Evolutionary conservation across 2,888 invertebrate genomes (phyloP).

Genomic region (Plagodis pulveraria): DNA sequence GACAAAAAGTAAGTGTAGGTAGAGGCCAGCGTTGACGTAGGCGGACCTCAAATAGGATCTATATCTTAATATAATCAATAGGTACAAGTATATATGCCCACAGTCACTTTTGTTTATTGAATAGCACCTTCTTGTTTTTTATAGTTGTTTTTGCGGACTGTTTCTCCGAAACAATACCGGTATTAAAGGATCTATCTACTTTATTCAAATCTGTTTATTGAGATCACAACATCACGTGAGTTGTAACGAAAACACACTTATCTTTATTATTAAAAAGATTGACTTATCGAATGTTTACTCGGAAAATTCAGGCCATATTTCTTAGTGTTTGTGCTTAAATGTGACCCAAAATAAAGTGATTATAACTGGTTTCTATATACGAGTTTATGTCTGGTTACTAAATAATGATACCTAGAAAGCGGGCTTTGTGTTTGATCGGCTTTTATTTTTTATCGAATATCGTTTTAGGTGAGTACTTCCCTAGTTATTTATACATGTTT

Average conservation of each 20-base stretch:
- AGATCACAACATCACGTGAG: conserved; percentile 4
- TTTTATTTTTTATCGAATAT: conserved; percentile 2
- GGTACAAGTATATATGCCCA: conserved; percentile 4
- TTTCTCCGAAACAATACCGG: conserved; percentile 14
- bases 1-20: background rate
- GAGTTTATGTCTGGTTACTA: conserved; percentile 4
- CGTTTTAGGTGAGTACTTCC: conserved; percentile 9
- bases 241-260: conserved; percentile 2
- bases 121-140: conserved; percentile 17
- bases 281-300: background rate
- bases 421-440: conserved; percentile 9
- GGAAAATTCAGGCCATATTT: background rate
- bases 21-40: conserved; percentile 2
- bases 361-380: conserved; percentile 4
- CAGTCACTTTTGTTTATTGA: conserved; percentile 16
- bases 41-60: conserved; percentile 18
- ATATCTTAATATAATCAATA: conserved; percentile 19
- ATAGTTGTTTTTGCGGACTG: conserved; percentile 6
- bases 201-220: conserved; percentile 11
- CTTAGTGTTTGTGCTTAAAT: no score
- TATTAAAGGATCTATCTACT: conserved; percentile 3
- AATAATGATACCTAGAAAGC: conserved; percentile 17
- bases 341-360: background rate
- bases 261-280: background rate
- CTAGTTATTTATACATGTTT: background rate